A percentile compares a stretch with the other conserved stretches of the same genome.
Evolutionary conservation across 2,888 invertebrate species (phyloP).

Genomic region (Herminia tarsipennalis): DNA sequence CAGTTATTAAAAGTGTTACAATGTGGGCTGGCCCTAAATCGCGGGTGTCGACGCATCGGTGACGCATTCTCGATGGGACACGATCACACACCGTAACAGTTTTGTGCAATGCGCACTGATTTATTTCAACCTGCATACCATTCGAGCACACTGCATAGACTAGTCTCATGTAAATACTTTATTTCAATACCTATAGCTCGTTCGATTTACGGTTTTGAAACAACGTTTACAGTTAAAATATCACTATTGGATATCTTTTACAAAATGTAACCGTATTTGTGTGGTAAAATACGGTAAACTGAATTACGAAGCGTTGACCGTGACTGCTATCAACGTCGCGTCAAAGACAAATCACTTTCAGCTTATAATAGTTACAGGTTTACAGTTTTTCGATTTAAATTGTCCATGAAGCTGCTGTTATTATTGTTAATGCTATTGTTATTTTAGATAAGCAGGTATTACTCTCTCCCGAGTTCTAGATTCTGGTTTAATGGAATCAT

Average conservation of each 20-base stretch:
- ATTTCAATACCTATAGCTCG: slow-evolving; percentile 32
- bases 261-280: slow-evolving; percentile 12
- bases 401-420: slow-evolving; percentile 1
- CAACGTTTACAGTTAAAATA: slow-evolving; percentile 21
- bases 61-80: slow-evolving; percentile 62
- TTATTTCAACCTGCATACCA: slow-evolving; percentile 66
- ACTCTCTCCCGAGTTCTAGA: too few relatives aligned
- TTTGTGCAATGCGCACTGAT: slow-evolving; percentile 71
- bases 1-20: too few relatives aligned
- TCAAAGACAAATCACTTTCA: slow-evolving; percentile 13
- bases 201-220: slow-evolving; percentile 20
- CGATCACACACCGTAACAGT: slow-evolving; percentile 54
- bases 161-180: slow-evolving; percentile 50
- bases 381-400: slow-evolving; percentile 8
- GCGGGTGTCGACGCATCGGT: slow-evolving; percentile 56
- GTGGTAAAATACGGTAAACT: slow-evolving; percentile 14
- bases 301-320: slow-evolving; percentile 10
- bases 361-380: slow-evolving; percentile 6
- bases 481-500: too few relatives aligned
- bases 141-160: slow-evolving; percentile 40
- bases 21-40: slow-evolving; percentile 27
- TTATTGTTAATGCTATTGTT: not conserved
- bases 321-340: slow-evolving; percentile 18
- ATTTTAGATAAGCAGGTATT: slow-evolving; percentile 1
- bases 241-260: slow-evolving; percentile 17